These are phyloP conservation scores for Diogma glabrata DNA, from an alignment of 2,888 invertebrate species.

Conservation along the genomic window DNA sequence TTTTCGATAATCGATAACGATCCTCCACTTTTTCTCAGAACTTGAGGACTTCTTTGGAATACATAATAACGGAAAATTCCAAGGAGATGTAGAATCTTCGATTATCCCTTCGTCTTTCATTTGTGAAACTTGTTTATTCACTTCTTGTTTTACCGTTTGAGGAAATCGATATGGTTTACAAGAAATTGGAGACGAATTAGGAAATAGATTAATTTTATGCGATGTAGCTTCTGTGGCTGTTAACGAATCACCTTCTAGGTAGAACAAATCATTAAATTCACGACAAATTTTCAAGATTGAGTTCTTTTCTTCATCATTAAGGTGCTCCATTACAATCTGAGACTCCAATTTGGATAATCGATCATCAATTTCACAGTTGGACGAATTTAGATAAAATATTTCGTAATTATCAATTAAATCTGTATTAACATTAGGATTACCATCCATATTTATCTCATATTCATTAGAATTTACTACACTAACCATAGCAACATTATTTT, in stretches of 20 bases:
- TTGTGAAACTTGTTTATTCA: background rate
- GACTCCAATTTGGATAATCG: background rate
- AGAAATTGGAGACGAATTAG: background rate
- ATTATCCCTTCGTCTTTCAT: background rate
- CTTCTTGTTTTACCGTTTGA: background rate
- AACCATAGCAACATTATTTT: background rate
- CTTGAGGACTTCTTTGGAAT: background rate
- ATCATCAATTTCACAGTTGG: background rate
- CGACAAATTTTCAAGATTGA: background rate
- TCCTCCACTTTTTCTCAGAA: background rate
- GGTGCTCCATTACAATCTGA: background rate
- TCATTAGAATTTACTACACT: background rate
- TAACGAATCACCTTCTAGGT: background rate
- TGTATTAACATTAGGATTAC: background rate
- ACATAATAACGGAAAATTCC: background rate
- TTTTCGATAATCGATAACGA: constrained; percentile 6
- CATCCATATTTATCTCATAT: background rate
- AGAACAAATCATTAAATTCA: background rate
- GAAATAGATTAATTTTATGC: background rate
- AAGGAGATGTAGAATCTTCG: background rate
- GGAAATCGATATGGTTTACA: background rate
- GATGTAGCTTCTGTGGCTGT: no score
- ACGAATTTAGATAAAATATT: background rate
- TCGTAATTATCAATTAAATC: background rate
- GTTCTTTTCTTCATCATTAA: background rate